Evolutionary conservation across 2,797 vertebrate species (phyloP), one percentile per base, ranked within the genome.

Genomic region (Enoplosus armatus): DNA sequence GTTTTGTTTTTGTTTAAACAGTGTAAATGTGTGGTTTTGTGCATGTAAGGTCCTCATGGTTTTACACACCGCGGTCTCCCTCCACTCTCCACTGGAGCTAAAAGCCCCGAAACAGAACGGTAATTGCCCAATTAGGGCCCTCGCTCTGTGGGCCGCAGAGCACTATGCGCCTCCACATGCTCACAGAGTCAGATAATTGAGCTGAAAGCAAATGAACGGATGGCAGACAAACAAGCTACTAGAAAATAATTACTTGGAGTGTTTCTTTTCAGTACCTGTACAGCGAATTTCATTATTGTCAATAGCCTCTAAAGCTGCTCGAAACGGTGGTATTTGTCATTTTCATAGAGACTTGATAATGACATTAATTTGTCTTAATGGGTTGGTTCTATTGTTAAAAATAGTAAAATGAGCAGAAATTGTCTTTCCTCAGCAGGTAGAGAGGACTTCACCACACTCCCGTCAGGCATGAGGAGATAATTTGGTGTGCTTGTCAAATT

Each of bases 311-410:
- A 97, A 97, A 99, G 97, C 97, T 97, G 97, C 97, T 97, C 92
- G 95, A 97, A 98, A 98, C 96, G 96, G 96, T 91, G 97, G 97
- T 98, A 98, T 98, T 99, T 99, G 97, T 99, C 97, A 98, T 99
- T 99, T 99, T 99, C 98, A 99, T 99, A 98, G 97, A 98, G 98
- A 99, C 98, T 99, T 99, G 97, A 99, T 99, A 99, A 99, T 99
- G 97, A 99, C 98, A 97, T 99, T 99, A 99, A 99, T 99, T 99
- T 99, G 98, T 99, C 98, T 99, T 99, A 99, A 99, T 99, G 98
- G 98, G 95, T 97, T 90, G 95, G 96, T 96, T 97, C 98, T 99
- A 99, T 99, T 99, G 98, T 99, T 99, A 99, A 99, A 99, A 99
- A 99, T 99, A 99, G 97, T 98, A 97, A 99, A 99, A 99, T 98